Evolutionary conservation across 2,888 invertebrate species (phyloP).

Genomic region (Xylota sylvarum): DNA sequence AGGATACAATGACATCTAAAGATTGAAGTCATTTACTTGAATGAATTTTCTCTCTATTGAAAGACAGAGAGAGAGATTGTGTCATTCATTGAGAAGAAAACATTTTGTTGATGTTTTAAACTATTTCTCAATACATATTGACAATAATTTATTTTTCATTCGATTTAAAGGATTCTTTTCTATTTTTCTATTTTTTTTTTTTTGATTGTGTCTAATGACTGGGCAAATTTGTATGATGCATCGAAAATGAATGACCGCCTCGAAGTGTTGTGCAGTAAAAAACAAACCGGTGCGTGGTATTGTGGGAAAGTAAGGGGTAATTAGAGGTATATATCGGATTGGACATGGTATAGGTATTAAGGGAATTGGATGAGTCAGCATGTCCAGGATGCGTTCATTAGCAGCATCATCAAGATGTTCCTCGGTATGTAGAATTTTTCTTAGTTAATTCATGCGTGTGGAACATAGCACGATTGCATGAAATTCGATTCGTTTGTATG

Average conservation of each 20-base stretch:
- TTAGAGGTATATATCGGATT: conserved; percentile 7
- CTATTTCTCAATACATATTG: conserved; percentile 14
- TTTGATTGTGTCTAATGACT: conserved; percentile 29
- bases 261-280: neutral
- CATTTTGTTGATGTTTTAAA: conserved; percentile 24
- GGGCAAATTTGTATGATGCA: conserved; percentile 40
- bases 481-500: neutral
- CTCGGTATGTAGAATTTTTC: neutral
- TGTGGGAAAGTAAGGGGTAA: conserved; percentile 8
- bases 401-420: neutral
- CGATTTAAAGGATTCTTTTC: conserved; percentile 16
- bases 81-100: conserved; percentile 44
- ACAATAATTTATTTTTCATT: conserved; percentile 56
- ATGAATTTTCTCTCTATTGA: conserved; percentile 45
- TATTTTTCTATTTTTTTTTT: no score
- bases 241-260: neutral
- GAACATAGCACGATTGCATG: neutral
- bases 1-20: conserved; percentile 56
- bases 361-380: conserved; percentile 23
- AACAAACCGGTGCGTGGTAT: neutral
- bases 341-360: neutral
- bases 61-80: conserved; percentile 18
- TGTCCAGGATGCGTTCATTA: conserved; percentile 29
- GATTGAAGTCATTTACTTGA: conserved; percentile 69
- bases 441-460: neutral